Evolutionary conservation across 1,140 invertebrate species (phyloP).

Genomic region (Aphis gossypii): DNA sequence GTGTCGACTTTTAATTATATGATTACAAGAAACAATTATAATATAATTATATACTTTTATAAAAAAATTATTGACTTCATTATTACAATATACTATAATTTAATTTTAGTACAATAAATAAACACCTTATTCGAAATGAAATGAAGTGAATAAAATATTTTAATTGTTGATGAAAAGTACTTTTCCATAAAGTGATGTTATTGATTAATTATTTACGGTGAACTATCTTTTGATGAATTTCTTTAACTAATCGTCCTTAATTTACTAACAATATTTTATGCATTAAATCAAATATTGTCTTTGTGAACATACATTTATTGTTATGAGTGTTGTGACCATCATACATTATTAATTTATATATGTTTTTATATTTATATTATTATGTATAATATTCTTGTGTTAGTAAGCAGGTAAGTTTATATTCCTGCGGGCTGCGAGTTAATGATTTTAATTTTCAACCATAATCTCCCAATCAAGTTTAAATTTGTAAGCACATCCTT

Average conservation of each 20-base stretch:
- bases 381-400: not conserved
- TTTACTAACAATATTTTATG: not conserved
- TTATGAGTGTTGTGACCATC: not conserved
- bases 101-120: not conserved
- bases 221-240: not conserved
- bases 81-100: not conserved
- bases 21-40: not conserved
- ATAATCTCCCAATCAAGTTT: not conserved
- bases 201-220: not conserved
- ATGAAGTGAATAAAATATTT: not conserved
- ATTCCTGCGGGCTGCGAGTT: not conserved
- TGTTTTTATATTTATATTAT: not conserved
- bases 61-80: not conserved
- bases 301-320: not conserved
- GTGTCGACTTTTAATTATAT: not conserved
- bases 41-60: not conserved
- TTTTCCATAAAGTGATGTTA: not conserved
- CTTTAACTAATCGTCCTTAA: not conserved
- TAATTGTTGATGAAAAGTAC: not conserved
- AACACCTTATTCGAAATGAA: not conserved
- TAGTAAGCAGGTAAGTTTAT: not conserved
- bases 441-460: not conserved
- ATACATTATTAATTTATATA: not conserved
- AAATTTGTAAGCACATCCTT: not conserved
- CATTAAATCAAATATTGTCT: not conserved